A percentile compares a stretch with the other conserved stretches of the same genome.
These are phyloP conservation scores for Empis stercorea DNA, from an alignment of 2,888 invertebrate species.

Conservation along the genomic window DNA sequence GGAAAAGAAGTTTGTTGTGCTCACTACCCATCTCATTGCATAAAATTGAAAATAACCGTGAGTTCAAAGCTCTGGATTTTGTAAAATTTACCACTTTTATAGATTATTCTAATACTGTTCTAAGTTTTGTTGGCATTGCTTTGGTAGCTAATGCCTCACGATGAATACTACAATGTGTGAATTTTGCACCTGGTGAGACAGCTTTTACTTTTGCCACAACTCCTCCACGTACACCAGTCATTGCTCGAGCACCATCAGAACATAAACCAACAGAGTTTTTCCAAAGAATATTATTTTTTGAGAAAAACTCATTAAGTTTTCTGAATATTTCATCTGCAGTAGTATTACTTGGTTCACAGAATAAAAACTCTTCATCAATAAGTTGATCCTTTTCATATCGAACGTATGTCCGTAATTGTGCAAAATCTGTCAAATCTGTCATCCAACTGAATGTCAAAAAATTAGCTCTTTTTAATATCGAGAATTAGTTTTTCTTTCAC, in stretches of 20 bases:
- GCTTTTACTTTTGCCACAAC: constrained; percentile 7
- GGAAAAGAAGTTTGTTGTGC: constrained; percentile 3
- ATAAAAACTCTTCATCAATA: constrained; percentile 10
- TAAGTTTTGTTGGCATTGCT: constrained; percentile 10
- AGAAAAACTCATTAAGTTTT: constrained; percentile 12
- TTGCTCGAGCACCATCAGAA: constrained; percentile 16
- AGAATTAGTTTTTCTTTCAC: not conserved
- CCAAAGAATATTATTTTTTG: constrained; percentile 9
- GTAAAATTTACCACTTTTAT: constrained; percentile 11
- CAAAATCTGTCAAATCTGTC: constrained; percentile 16
- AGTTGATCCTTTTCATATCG: constrained; percentile 3
- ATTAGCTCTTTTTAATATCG: not conserved
- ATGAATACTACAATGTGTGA: constrained; percentile 14
- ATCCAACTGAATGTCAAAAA: constrained; percentile 12
- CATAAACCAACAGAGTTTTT: constrained; percentile 14
- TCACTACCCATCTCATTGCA: constrained; percentile 13
- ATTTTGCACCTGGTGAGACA: constrained; percentile 2
- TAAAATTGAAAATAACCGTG: constrained; percentile 2
- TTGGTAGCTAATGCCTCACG: constrained; percentile 13
- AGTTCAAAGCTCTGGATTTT: constrained; percentile 4
- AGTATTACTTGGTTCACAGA: constrained; percentile 4
- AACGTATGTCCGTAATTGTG: constrained; percentile 13
- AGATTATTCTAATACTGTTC: constrained; percentile 12
- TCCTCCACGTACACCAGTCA: constrained; percentile 13
- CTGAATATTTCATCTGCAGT: constrained; percentile 13